Base-by-base conservation (phyloP, 1,140 invertebrate genomes). In the Listronotus oregonensis region DNA sequence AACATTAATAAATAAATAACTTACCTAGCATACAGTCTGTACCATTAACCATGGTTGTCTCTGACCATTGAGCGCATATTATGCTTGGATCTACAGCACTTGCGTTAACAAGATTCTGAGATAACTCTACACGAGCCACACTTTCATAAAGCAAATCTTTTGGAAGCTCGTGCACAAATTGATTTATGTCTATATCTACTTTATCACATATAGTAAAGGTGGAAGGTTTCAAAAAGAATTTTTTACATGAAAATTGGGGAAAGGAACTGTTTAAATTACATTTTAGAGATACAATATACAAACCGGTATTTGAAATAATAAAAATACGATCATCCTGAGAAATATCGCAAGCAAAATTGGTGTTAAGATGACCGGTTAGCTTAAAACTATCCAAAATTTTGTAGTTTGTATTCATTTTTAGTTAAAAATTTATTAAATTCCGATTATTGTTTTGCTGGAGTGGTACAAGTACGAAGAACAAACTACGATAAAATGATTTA, bases 181-280 rank as follows among this genome's bases (percentile, higher is more conserved):
- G 42, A 34, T 74, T 68, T 17, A 73, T 61, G 51, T 75, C 59
- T 9, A 73, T 55, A 11, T 63, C 69, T 32, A 75, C 32, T 46
- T 71, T 50, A 5, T 21, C 31, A 46, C 66, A 66, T 9, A 71
- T 17, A 5, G 57, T 39, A 68, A 52, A 75, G 7, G 62, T 9
- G 7, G 67, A 56, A 8, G 63, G 18, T 43, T 63, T 11, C 12
- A 73, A 14, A 14, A 63, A 65, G 27, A 43, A 37, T 40, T 73
- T 73, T 42, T 64, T 64, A 15, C 57, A 60, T 7, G 47, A 60
- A 18, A 66, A 63, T 15, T 42, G 15, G 1, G 58, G 15, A 18
- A 61, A 59, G 39, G 32, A 10, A 40, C 61, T 67, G 10, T 49
- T 52, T 49, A 71, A 37, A 42, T 63, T 46, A 1, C 61, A 52